Conservation (phyloP, 2,113 vertebrate species). For the Thymallus thymallus region DNA sequence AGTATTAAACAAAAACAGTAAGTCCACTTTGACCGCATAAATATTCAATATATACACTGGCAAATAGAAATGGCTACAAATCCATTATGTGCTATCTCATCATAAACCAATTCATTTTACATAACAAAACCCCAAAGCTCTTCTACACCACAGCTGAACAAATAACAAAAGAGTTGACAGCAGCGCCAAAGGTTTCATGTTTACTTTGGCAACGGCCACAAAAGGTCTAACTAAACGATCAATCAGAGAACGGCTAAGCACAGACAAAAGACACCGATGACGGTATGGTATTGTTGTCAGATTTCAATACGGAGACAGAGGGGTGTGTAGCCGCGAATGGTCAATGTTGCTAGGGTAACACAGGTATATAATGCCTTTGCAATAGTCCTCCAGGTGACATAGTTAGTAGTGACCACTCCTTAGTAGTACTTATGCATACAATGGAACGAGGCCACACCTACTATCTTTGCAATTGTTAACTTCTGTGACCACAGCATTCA, state of each 20-base stretch:
- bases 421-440: not conserved
- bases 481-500: no score
- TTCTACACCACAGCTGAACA: not conserved
- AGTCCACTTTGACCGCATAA: no score
- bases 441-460: no score
- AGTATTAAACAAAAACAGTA: no score
- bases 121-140: conserved; percentile 1
- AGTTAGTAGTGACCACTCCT: conserved; percentile 41
- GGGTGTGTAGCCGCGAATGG: conserved; percentile 27
- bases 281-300: conserved; percentile 21
- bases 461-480: no score
- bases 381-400: conserved; percentile 35
- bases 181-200: conserved; percentile 10
- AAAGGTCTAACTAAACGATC: conserved; percentile 46
- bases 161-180: conserved; percentile 4
- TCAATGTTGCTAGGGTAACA: conserved; percentile 32
- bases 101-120: conserved; percentile 7
- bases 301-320: conserved; percentile 27
- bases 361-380: conserved; percentile 54
- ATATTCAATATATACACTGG: not conserved
- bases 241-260: conserved; percentile 41
- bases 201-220: conserved; percentile 43
- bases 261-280: conserved; percentile 44
- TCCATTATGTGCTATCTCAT: conserved; percentile 1
- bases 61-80: not conserved